phyloP scores from a whole-genome alignment of 2,113 vertebrate species.

The Lampris incognitus region DNA sequence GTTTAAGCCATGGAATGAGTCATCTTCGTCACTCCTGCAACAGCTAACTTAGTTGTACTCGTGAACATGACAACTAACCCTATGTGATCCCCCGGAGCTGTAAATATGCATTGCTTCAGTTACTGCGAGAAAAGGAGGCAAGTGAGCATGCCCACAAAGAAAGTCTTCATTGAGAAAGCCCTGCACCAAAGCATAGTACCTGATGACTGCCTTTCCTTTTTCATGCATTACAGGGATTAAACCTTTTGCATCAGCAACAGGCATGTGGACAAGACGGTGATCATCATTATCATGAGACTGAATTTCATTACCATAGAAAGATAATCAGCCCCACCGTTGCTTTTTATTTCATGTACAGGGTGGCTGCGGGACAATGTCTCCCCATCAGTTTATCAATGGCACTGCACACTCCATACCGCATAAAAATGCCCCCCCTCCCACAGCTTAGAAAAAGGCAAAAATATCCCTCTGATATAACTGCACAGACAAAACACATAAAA shows the following conservation, averaged over 20 bases:
- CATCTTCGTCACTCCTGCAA: background rate
- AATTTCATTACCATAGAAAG: background rate
- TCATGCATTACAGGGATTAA: background rate
- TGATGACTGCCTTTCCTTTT: no score
- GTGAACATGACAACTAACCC: no score
- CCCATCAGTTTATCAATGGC: background rate
- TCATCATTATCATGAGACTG: background rate
- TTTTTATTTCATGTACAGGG: background rate
- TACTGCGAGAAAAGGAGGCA: no score
- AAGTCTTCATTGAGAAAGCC: no score
- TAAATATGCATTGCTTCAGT: no score
- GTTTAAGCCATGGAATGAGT: constrained; percentile 17
- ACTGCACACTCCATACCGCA: background rate
- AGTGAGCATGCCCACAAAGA: no score
- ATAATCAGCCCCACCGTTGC: background rate
- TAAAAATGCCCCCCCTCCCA: background rate
- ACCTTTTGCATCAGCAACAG: no score
- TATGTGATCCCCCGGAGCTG: no score
- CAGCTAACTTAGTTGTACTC: background rate
- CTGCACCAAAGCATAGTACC: no score
- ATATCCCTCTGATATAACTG: no score
- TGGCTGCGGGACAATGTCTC: background rate
- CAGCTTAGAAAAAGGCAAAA: no score
- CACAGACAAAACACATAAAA: no score
- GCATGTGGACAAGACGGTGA: background rate